Base-by-base conservation (phyloP, 2,888 invertebrate genomes). In the Macrosiphum euphorbiae region DNA sequence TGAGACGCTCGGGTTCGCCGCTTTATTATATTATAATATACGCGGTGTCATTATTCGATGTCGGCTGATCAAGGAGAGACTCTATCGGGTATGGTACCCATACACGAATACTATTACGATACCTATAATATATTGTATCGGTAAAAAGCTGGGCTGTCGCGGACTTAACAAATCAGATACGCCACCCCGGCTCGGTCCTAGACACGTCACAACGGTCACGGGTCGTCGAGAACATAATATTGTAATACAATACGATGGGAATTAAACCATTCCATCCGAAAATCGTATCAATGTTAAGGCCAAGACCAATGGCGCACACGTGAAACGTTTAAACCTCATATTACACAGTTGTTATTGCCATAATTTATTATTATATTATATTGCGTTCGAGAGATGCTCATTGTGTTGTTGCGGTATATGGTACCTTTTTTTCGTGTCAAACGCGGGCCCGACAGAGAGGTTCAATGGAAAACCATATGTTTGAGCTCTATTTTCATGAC, bases 311-410 rank as follows among this genome's bases (percentile, higher is more conserved):
- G 35, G 35, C 24, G 1, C 52, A 52, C 88, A 88, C 88, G 55
- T 41, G 55, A 88, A 88, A 55, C 26, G 88, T 88, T 88, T 55
- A 41, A 52, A 88, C 88, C 41, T 88, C 88, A 55, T 55, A 55
- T 55, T 55, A 87, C 87, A 78, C 35, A 78, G 78, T 78, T 78
- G 35, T 78, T 78, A 78, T 78, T 20, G 78, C 35, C 20, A 20
- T 78, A 78, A 78, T 78, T 35, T 78, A 78, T 78, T 20, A 35
- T 35, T 35, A 78, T 35, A 35, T 78, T 78, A 20, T 3, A 78
- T 78, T 35, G 78, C 78, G 35, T 35, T 78, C 78, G 35, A 35
- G 20, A 20, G 20, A 78, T 35, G 8, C 35, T 28, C 67, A 78
- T 78, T 78, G 35, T 78, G 20, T 35, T 35, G 78, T 78, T 78